Evolutionary conservation across 2,113 vertebrate genomes (phyloP), one percentile per base, ranked within the genome.

Genomic region (Notothenia rossii): DNA sequence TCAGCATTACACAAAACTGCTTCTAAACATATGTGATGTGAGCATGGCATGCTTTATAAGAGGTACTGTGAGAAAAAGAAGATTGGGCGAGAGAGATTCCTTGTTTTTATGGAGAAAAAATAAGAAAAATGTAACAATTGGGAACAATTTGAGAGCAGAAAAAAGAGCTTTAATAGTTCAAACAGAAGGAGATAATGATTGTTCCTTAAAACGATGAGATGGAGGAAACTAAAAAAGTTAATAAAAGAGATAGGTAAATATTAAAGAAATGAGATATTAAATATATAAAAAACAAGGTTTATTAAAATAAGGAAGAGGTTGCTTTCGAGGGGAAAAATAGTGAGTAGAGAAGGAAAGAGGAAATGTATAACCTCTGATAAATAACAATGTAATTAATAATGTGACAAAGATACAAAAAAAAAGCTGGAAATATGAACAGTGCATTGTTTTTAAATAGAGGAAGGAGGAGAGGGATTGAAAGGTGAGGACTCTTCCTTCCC

Each of bases 401-500:
- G 29, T 25, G n/a, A 48, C 6, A 18, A 50, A 25, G 2, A 22
- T n/a, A 18, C 15, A 2, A 18, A 18, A 29, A 15, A 22, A 46
- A 29, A 29, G 29, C 13, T 13, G 7, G 56, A 67, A 43, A 48
- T 11, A 53, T 62, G 15, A 53, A 70, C 20, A 55, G 9, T n/a
- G 14, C 56, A 69, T 5, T 79, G n/a, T 72, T 74, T 54, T 10
- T 56, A 22, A 43, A 48, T 9, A 65, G 36, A 40, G 36, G 36
- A 40, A 40, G 36, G 7, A 7, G 36, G 43, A 18, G n/a, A 74
- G 15, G 49, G 61, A 33, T 45, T 70, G 29, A 54, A 79, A 65
- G 76, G 72, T 74, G 79, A 83, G 75, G 79, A 81, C 84, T 80
- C 85, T 75, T 84, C 78, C 82, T 59, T 56, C 56, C 76, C 60